Percentiles rank a stretch among this genome's conserved stretches.
phyloP scores from a whole-genome alignment of 2,888 invertebrate species.

The Romanomermis culicivorax region DNA sequence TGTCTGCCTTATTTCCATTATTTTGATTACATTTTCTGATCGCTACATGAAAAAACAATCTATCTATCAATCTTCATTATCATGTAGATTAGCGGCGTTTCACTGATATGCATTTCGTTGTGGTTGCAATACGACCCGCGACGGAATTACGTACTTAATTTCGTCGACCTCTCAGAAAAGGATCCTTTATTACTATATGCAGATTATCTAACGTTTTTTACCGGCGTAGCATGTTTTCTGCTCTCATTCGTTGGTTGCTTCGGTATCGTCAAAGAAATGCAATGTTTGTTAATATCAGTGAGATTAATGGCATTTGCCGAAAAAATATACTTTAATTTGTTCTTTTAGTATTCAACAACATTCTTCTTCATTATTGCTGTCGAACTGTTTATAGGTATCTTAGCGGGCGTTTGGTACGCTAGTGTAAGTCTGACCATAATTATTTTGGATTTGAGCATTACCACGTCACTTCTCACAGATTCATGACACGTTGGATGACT shows the following conservation, averaged over 20 bases:
- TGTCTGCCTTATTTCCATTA: no score
- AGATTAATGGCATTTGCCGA: not conserved
- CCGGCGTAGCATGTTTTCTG: conserved; percentile 15
- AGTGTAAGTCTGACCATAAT: not conserved
- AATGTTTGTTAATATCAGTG: conserved; percentile 4
- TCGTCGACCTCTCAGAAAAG: conserved; percentile 25
- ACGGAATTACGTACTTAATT: conserved; percentile 21
- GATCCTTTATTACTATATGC: conserved; percentile 19
- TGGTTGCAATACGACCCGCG: conserved; percentile 27
- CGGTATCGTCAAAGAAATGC: conserved; percentile 4
- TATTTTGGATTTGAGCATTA: not conserved
- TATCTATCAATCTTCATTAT: no score
- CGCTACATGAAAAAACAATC: no score
- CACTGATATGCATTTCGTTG: conserved; percentile 15
- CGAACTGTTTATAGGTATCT: not conserved
- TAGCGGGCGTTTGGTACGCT: not conserved
- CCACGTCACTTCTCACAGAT: not conserved
- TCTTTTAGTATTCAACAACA: not conserved
- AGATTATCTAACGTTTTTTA: conserved; percentile 17
- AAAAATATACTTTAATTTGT: no score
- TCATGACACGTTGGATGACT: no score
- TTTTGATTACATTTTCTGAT: no score
- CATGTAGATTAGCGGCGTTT: no score
- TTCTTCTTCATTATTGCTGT: not conserved
- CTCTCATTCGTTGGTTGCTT: conserved; percentile 1